Conservation (phyloP, 2,888 invertebrate species). For the Trilocha varians region DNA sequence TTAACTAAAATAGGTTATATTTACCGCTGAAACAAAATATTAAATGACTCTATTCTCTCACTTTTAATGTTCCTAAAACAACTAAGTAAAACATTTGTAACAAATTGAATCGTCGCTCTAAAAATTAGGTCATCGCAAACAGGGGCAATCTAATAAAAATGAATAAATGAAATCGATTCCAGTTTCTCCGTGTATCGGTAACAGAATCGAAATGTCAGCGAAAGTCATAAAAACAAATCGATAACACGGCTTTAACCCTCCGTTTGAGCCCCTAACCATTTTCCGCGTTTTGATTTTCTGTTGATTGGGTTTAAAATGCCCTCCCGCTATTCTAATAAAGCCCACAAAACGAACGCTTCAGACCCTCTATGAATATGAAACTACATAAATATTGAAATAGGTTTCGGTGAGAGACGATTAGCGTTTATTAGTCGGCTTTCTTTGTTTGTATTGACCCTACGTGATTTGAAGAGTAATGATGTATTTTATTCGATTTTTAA, state of each 20-base stretch:
- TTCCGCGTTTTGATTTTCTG: constrained; percentile 70
- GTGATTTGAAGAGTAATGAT: no score
- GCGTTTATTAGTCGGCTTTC: no score
- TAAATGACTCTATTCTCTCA: no score
- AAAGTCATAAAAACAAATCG: constrained; percentile 67
- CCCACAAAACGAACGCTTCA: constrained; percentile 43
- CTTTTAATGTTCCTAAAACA: neutral
- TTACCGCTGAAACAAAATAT: no score
- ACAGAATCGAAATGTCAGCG: constrained; percentile 55
- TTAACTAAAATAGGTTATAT: no score
- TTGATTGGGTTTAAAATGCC: constrained; percentile 70
- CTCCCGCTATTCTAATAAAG: constrained; percentile 57
- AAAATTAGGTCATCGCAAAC: neutral
- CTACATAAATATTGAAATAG: constrained; percentile 18
- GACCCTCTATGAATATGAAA: constrained; percentile 40
- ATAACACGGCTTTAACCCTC: constrained; percentile 68
- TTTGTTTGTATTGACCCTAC: no score
- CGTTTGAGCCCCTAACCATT: constrained; percentile 60
- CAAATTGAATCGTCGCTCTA: neutral
- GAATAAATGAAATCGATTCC: constrained; percentile 5
- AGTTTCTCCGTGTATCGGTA: constrained; percentile 18
- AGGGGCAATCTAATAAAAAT: neutral
- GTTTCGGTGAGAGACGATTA: neutral
- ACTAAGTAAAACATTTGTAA: neutral
- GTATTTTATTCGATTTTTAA: no score